Evolutionary conservation across 2,113 vertebrate genomes (phyloP), one percentile per base, ranked within the genome.

Genomic region (Phainopepla nitens): DNA sequence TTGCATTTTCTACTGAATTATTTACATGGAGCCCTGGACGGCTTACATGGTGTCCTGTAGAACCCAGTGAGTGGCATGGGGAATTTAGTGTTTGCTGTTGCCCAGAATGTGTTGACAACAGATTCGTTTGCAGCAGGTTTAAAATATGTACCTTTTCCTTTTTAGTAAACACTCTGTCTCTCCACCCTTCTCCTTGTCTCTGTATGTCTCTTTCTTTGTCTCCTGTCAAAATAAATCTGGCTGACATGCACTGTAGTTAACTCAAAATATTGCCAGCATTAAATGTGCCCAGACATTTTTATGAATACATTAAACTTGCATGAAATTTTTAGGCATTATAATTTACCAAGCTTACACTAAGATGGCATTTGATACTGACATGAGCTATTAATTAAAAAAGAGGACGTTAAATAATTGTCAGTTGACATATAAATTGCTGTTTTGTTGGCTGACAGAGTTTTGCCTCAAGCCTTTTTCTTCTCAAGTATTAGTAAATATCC

Each of bases 251-350:
- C 77, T 79, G 90, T 91, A 97, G 94, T 97, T 97, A 97, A 96
- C 91, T 94, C 97, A 96, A 97, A 97, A 97, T 97, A 96, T 71
- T 92, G 83, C 95, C 70, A 90, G 62, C 89, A 95, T 95, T 97
- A 97, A 97, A 97, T 87, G 92, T 93, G 53, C 80, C 66, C 85
- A 93, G 96, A 89, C 94, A 94, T 96, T 97, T 97, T 97, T 97
- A 97, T 97, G 95, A 97, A 96, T 97, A 76, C 94, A 97, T 97
- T 97, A 97, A 97, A 96, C 88, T 87, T 96, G 90, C 76, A 93
- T 96, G 90, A 86, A 95, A 92, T 85, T 96, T 96, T 95, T 91
- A 79, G 93, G 93, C 72, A 87, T 94, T 93, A 82, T 97, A 93
- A 97, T 95, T 97, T 97, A 94, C 92, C 88, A 95, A 95, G 94